Evolutionary conservation across 2,113 vertebrate species (phyloP).

Genomic region (Cranoglanis bouderius): DNA sequence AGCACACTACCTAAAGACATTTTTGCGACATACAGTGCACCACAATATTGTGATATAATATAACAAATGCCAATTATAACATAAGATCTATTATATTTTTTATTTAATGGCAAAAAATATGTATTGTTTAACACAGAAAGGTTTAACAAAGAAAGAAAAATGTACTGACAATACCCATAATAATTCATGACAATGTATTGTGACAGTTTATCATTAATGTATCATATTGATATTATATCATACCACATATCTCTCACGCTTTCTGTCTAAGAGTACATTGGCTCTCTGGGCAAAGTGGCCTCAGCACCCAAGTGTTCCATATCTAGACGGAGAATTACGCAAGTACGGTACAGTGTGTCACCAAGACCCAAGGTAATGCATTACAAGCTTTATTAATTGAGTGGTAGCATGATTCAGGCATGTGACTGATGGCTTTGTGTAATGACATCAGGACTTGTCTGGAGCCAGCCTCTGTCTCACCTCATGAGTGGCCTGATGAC

Average conservation of each 20-base stretch:
- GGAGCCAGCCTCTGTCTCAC: conserved; percentile 90
- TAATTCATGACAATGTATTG: not conserved
- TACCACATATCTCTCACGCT: conserved; percentile 12
- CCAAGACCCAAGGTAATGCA: conserved; percentile 91
- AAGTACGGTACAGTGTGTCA: conserved; percentile 92
- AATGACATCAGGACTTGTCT: conserved; percentile 83
- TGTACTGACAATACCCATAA: not conserved
- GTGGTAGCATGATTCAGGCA: not conserved
- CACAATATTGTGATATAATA: not conserved
- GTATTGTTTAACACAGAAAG: not conserved
- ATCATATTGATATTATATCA: not conserved
- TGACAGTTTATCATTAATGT: not conserved
- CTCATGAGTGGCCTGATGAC: conserved; percentile 96
- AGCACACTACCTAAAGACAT: not conserved
- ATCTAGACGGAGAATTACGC: conserved; percentile 77
- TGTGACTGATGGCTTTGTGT: conserved; percentile 9
- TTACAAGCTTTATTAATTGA: conserved; percentile 3
- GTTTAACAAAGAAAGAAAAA: not conserved
- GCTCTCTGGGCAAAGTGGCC: conserved; percentile 99
- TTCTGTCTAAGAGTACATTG: conserved; percentile 81
- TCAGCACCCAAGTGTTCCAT: conserved; percentile 80
- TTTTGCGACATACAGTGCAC: not conserved
- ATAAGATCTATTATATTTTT: not conserved
- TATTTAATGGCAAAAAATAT: not conserved
- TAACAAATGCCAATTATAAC: not conserved